Conservation (phyloP, 2,113 vertebrate species). For the Gallinago media region DNA sequence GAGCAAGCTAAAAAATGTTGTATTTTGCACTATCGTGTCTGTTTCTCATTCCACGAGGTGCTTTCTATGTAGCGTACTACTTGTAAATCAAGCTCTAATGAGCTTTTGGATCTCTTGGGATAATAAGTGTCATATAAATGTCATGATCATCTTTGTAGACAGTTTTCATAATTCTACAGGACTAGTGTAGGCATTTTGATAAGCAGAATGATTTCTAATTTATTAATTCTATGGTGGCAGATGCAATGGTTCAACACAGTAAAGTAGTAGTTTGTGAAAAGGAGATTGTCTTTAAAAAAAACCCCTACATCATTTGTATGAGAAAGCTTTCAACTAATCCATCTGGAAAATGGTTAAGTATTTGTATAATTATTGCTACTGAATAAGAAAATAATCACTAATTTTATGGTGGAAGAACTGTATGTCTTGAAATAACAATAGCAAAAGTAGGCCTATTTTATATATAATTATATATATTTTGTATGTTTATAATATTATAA, state of each 20-base stretch:
- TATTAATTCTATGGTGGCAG: neutral
- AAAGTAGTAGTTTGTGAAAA: neutral
- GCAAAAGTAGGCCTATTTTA: neutral
- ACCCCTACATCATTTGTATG: neutral
- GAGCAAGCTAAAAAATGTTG: neutral
- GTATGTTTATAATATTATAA: too few relatives aligned
- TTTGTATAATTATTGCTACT: neutral
- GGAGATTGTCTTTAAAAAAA: neutral
- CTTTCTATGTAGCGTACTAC: neutral
- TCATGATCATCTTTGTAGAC: neutral
- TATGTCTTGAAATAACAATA: neutral
- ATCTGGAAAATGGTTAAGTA: neutral
- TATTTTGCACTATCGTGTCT: neutral
- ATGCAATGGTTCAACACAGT: neutral
- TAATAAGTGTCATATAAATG: constrained; percentile 23
- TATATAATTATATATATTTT: too few relatives aligned
- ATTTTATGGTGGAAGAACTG: neutral
- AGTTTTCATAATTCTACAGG: neutral
- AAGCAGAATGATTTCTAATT: neutral
- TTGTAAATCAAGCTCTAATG: constrained; percentile 13
- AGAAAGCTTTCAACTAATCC: neutral
- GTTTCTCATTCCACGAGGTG: neutral
- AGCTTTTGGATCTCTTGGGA: neutral
- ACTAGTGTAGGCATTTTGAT: neutral
- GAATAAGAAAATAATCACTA: neutral